Evolutionary conservation across 2,797 vertebrate species (phyloP), one percentile per base, ranked within the genome.

Genomic region (Amazona ochrocephala): DNA sequence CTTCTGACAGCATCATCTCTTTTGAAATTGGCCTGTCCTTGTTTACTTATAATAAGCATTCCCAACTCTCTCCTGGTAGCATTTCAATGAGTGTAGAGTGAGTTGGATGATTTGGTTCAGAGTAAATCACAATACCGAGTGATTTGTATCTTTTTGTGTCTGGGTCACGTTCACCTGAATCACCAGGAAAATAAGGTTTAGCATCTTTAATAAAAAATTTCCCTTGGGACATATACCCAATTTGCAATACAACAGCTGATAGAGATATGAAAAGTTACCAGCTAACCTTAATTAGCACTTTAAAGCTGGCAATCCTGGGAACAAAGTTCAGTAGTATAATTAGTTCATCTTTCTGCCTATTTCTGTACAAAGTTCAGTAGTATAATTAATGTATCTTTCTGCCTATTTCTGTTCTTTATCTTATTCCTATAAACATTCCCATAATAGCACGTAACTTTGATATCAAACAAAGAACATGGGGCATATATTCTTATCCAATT

Each of bases 61-160:
- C 60, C 44, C 37, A 60, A 7, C 11, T 84, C 50, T 82, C 44
- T 88, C 72, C 82, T 80, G 47, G 60, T 81, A 84, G 77, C 70
- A 50, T 41, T 85, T 23, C 39, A 93, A 37, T 81, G 62, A 88
- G 41, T 90, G n/a, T 19, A 20, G 41, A 27, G 44, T 29, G 53
- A 88, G 34, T 64, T 84, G 62, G 54, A 66, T 73, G 13, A 83
- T 76, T 86, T 81, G 0, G 8, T 82, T 41, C 83, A 29, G 18
- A 84, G 27, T 44, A 75, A 77, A 81, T 77, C 6, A 0, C 50
- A 94, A 86, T 45, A 84, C 12, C 22, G 70, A 48, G 64, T 62
- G 51, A 79, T 70, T 88, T 92, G 83, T 82, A 15, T 87, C 58
- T 74, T 93, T 94, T 72, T 75, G 22, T 71, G 67, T 70, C 66